Conservation (phyloP, 2,113 vertebrate species). For the Oryzias melastigma region DNA sequence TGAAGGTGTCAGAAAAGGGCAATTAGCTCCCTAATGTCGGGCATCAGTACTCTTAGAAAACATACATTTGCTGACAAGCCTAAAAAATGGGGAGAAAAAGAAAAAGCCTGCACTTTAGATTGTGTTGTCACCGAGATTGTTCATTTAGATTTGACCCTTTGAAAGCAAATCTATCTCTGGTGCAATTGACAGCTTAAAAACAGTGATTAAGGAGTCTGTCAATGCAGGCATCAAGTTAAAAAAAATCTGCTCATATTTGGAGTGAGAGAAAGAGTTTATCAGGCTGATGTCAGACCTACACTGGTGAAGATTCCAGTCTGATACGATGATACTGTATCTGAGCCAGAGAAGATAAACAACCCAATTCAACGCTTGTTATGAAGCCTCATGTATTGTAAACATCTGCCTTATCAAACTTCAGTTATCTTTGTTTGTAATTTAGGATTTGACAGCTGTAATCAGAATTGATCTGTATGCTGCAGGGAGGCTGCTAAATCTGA, state of each 20-base stretch:
- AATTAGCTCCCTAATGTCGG: slow-evolving; percentile 77
- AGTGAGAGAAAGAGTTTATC: slow-evolving; percentile 16
- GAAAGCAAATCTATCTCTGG: slow-evolving; percentile 8
- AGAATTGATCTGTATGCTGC: slow-evolving; percentile 72
- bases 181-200: not conserved
- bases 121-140: not conserved
- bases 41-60: slow-evolving; percentile 63
- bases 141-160: slow-evolving; percentile 16
- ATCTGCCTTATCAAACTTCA: slow-evolving; percentile 47
- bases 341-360: slow-evolving; percentile 32
- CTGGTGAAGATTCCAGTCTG: slow-evolving; percentile 31
- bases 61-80: slow-evolving; percentile 67
- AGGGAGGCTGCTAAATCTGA: slow-evolving; percentile 69
- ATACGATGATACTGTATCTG: slow-evolving; percentile 13
- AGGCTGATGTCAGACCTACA: slow-evolving; percentile 12
- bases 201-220: not conserved
- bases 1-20: slow-evolving; percentile 74
- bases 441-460: slow-evolving; percentile 63
- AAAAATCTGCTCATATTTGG: slow-evolving; percentile 1
- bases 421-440: slow-evolving; percentile 59
- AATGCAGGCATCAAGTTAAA: not conserved
- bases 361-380: slow-evolving; percentile 22
- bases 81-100: slow-evolving; percentile 11
- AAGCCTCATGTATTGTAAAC: slow-evolving; percentile 41
- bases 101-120: slow-evolving; percentile 18